Evolutionary conservation across 2,888 invertebrate genomes (phyloP).

Genomic region (Pterobdella sp.): DNA sequence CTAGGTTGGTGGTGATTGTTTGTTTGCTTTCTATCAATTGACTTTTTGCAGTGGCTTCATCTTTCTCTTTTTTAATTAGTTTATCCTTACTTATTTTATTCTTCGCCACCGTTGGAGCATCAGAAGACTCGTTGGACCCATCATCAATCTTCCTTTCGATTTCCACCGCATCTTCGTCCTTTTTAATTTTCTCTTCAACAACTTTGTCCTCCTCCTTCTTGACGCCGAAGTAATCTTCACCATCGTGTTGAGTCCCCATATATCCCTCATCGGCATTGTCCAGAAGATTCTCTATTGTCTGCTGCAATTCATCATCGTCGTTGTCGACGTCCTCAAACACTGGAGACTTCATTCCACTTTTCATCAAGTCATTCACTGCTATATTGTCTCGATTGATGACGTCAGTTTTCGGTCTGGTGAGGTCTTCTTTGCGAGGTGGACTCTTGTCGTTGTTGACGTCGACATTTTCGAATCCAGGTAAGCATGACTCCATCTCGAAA

Average conservation of each 20-base stretch:
- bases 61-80: too few species aligned
- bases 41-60: too few species aligned
- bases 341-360: background rate
- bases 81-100: background rate
- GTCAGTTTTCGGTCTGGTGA: background rate
- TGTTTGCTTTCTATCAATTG: too few species aligned
- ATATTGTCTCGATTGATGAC: background rate
- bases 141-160: background rate
- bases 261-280: background rate
- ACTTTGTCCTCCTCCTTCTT: background rate
- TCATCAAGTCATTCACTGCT: background rate
- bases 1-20: background rate
- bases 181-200: background rate
- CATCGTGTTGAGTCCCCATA: background rate
- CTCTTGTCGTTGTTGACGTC: slow-evolving; percentile 10
- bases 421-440: background rate
- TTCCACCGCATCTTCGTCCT: background rate
- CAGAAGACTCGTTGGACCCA: background rate
- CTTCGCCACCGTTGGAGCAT: background rate
- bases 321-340: slow-evolving; percentile 2
- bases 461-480: slow-evolving; percentile 17
- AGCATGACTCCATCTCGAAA: background rate
- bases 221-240: background rate
- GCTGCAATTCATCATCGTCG: background rate
- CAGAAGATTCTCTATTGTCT: background rate